Evolutionary conservation across 2,113 vertebrate species (phyloP).

Genomic region (Actenoides lindsayi): DNA sequence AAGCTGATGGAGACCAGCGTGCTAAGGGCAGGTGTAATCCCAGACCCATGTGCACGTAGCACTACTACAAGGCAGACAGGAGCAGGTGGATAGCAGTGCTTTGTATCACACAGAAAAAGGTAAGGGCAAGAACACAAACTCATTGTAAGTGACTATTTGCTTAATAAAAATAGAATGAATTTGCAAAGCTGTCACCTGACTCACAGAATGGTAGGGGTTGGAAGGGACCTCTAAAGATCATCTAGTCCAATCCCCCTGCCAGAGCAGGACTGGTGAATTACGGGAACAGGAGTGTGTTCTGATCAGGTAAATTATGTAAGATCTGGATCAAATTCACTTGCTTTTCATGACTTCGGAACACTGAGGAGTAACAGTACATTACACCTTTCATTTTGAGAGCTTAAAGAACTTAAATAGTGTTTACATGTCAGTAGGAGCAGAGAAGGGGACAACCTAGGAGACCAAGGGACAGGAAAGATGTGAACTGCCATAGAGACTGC

Average conservation of each 20-base stretch:
- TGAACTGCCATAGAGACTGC: neutral
- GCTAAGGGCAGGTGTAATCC: neutral
- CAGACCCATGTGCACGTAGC: accelerated
- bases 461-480: neutral
- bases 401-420: neutral
- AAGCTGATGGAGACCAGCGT: neutral
- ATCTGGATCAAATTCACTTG: neutral
- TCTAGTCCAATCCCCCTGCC: too few relatives aligned
- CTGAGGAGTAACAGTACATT: neutral
- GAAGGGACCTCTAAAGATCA: too few relatives aligned
- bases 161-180: neutral
- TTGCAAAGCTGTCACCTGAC: neutral
- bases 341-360: neutral
- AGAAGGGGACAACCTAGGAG: neutral
- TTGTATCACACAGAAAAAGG: neutral
- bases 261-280: too few relatives aligned
- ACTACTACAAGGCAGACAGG: neutral
- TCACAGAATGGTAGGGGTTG: too few relatives aligned
- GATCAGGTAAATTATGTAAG: too few relatives aligned
- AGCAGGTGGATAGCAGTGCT: neutral
- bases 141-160: neutral
- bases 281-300: too few relatives aligned
- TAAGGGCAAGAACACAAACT: neutral
- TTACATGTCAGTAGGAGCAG: neutral
- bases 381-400: neutral